These are phyloP conservation scores for Dryobotodes eremita DNA, from an alignment of 2,888 invertebrate genomes.

Conservation along the genomic window DNA sequence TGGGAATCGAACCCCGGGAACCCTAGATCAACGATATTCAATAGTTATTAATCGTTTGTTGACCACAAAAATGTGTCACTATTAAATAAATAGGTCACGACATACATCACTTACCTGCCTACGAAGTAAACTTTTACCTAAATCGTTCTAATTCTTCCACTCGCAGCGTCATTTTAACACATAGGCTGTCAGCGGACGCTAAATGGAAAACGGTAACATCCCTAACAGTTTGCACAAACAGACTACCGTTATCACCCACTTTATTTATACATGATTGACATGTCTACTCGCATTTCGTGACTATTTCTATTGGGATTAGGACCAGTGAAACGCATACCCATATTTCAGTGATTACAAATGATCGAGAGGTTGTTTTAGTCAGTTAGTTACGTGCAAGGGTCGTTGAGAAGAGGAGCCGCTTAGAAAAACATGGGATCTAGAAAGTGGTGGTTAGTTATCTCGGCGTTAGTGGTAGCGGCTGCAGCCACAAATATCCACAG, in stretches of 20 bases:
- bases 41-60: no score
- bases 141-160: conserved; percentile 57
- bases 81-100: conserved; percentile 24
- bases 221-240: conserved; percentile 84
- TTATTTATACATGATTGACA: conserved; percentile 82
- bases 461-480: conserved; percentile 70
- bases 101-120: conserved; percentile 27
- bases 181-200: conserved; percentile 73
- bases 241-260: conserved; percentile 84
- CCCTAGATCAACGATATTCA: neutral
- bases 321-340: conserved; percentile 44
- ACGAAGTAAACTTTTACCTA: conserved; percentile 35
- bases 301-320: conserved; percentile 63
- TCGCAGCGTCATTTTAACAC: conserved; percentile 66
- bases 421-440: conserved; percentile 73
- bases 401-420: conserved; percentile 11
- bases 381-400: conserved; percentile 12
- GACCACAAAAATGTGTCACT: neutral
- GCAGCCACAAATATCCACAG: conserved; percentile 76
- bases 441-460: conserved; percentile 73
- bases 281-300: conserved; percentile 77
- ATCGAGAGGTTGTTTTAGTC: conserved; percentile 49
- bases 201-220: conserved; percentile 85
- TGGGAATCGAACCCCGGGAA: neutral
- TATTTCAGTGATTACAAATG: conserved; percentile 51